Conservation (phyloP, 2,888 invertebrate species). For the Drosophila longiperda region DNA sequence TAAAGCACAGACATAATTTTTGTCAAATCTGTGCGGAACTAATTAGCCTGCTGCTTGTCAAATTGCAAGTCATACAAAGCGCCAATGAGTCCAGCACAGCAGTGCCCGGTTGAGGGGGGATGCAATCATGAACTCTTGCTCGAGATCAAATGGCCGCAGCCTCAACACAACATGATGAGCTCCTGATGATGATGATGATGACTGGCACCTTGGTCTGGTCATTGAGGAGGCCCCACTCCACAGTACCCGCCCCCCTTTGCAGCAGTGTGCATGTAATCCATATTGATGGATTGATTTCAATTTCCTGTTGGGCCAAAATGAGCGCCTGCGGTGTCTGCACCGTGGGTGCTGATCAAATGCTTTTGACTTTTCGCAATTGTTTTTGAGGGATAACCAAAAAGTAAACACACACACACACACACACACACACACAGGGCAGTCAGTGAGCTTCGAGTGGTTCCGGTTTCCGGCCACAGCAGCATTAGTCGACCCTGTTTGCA, state of each 20-base stretch:
- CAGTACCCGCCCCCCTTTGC: conserved; percentile 1
- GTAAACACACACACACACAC: conserved; percentile 45
- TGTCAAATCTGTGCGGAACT: conserved; percentile 80
- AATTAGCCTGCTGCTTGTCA: conserved; percentile 80
- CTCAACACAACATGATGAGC: conserved; percentile 50
- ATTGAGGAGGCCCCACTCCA: conserved; percentile 4
- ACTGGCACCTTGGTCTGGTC: conserved; percentile 67
- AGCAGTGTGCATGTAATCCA: conserved; percentile 76
- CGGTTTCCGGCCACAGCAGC: conserved; percentile 68
- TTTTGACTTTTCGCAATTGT: conserved; percentile 58
- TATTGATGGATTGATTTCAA: conserved; percentile 85
- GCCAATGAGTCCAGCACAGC: conserved; percentile 1
- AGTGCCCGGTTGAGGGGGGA: conserved; percentile 1
- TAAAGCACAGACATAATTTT: conserved; percentile 71
- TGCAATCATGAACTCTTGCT: conserved; percentile 5
- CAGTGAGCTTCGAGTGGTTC: conserved; percentile 67
- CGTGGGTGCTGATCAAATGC: conserved; percentile 45
- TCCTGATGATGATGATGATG: conserved; percentile 49
- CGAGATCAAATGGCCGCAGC: conserved; percentile 49
- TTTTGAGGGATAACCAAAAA: conserved; percentile 65
- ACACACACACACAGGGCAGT: background rate
- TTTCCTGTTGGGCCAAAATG: conserved; percentile 79
- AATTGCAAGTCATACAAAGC: conserved; percentile 77
- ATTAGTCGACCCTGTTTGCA: conserved; percentile 5
- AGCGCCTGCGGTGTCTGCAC: conserved; percentile 19